A percentile compares a stretch with the other conserved stretches of the same genome.
Conservation (phyloP, 2,888 invertebrate genomes). For the Mechanitis mazaeus region DNA sequence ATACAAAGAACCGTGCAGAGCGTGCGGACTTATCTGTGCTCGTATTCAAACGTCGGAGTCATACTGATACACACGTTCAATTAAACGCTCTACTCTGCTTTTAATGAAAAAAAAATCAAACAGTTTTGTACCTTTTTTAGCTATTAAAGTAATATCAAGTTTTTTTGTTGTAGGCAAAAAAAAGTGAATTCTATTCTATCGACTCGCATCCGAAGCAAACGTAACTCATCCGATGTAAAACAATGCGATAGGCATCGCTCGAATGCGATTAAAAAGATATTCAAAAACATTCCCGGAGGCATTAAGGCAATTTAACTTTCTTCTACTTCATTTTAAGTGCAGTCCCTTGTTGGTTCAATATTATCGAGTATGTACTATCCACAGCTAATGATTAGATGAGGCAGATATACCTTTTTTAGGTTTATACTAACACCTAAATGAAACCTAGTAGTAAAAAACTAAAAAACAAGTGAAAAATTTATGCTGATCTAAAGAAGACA, state of each 20-base stretch:
- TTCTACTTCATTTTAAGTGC: constrained; percentile 61
- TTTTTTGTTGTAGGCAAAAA: constrained; percentile 47
- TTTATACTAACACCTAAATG: not conserved
- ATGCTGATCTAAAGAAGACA: too few species aligned
- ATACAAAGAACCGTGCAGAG: constrained; percentile 31
- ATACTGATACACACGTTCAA: constrained; percentile 55
- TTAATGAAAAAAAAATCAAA: constrained; percentile 51
- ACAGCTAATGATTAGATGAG: constrained; percentile 26
- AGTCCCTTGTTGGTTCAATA: constrained; percentile 55
- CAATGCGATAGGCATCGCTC: constrained; percentile 66
- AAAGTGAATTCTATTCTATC: constrained; percentile 63
- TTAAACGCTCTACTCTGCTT: constrained; percentile 58
- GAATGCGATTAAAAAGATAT: constrained; percentile 59
- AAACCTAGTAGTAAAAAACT: too few species aligned
- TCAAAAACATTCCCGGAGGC: constrained; percentile 50
- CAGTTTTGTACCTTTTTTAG: constrained; percentile 56
- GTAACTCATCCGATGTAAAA: constrained; percentile 65
- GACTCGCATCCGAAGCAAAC: constrained; percentile 51
- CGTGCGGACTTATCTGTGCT: constrained; percentile 58
- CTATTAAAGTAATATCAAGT: constrained; percentile 64
- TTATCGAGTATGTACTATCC: constrained; percentile 30
- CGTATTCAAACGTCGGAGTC: constrained; percentile 66
- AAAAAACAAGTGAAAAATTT: too few species aligned
- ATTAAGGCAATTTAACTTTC: constrained; percentile 53
- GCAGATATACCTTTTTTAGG: constrained; percentile 26